Evolutionary conservation across 2,888 invertebrate species (phyloP).

Genomic region (Notodonta dromedarius): DNA sequence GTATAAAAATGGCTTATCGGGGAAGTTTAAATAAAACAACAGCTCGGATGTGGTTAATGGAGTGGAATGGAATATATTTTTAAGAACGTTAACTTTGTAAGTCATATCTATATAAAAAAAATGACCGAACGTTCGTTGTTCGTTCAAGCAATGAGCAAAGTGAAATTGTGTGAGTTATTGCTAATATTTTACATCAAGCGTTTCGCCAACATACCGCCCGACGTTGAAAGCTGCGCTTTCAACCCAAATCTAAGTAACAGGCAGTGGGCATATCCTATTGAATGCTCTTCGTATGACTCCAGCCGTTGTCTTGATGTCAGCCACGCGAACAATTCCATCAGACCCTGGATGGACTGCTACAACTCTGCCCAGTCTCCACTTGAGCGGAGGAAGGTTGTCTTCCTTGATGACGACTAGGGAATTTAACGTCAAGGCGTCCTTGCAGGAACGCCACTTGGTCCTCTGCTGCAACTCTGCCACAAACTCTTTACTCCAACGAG

Average conservation of each 20-base stretch:
- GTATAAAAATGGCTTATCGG: too few relatives aligned
- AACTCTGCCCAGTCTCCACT: not conserved
- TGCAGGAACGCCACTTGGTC: not conserved
- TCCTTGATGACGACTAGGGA: not conserved
- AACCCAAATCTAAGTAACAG: not conserved
- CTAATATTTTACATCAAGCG: not conserved
- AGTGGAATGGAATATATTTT: too few relatives aligned
- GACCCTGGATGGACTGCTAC: not conserved
- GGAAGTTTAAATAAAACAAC: too few relatives aligned
- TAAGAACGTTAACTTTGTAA: too few relatives aligned
- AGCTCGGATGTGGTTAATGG: too few relatives aligned
- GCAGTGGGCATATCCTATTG: not conserved
- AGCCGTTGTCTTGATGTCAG: not conserved
- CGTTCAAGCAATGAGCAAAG: too few relatives aligned
- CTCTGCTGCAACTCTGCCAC: not conserved
- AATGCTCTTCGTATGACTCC: not conserved
- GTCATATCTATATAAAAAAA: too few relatives aligned
- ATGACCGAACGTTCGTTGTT: too few relatives aligned
- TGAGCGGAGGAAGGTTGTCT: not conserved
- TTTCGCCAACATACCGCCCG: constrained; percentile 2
- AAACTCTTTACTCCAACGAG: not conserved
- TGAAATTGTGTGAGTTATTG: not conserved
- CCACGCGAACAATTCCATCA: not conserved
- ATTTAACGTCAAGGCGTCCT: not conserved
- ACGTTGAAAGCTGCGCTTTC: constrained; percentile 3